phyloP scores from a whole-genome alignment of 2,888 invertebrate genomes.

The Acanthosepion lycidas region DNA sequence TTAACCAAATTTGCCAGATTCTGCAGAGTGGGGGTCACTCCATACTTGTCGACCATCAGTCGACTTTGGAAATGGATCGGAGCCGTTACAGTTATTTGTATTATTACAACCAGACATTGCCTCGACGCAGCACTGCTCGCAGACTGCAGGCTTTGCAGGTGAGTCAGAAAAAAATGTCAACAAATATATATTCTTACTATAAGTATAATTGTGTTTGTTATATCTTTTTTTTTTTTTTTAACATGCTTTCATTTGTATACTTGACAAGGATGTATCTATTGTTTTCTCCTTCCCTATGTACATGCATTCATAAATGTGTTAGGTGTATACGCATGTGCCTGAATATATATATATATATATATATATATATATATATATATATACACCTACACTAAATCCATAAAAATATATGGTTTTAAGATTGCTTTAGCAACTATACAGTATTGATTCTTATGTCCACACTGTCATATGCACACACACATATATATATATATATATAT shows the following conservation, averaged over 20 bases:
- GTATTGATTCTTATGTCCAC: too few relatives aligned
- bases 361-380: neutral
- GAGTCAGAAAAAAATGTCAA: neutral
- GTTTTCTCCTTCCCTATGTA: too few relatives aligned
- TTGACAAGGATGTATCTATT: too few relatives aligned
- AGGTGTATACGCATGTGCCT: too few relatives aligned
- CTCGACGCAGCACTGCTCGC: neutral
- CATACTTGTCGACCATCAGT: too few relatives aligned
- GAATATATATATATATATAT: neutral
- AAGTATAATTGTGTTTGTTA: too few relatives aligned
- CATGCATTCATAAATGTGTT: too few relatives aligned
- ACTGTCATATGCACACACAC: neutral
- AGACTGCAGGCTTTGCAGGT: conserved; percentile 34
- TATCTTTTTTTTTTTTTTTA: too few relatives aligned
- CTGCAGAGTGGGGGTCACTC: too few relatives aligned
- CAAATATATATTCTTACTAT: neutral
- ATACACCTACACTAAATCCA: neutral
- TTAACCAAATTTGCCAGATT: too few relatives aligned
- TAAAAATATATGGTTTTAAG: neutral
- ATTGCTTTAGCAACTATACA: too few relatives aligned
- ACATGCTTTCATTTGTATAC: too few relatives aligned
- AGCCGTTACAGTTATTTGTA: conserved; percentile 38
- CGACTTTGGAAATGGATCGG: conserved; percentile 24
- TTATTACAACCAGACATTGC: conserved; percentile 40
- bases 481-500: neutral